These are phyloP conservation scores for Coregonus clupeaformis DNA, from an alignment of 2,113 vertebrate species.

Conservation along the genomic window DNA sequence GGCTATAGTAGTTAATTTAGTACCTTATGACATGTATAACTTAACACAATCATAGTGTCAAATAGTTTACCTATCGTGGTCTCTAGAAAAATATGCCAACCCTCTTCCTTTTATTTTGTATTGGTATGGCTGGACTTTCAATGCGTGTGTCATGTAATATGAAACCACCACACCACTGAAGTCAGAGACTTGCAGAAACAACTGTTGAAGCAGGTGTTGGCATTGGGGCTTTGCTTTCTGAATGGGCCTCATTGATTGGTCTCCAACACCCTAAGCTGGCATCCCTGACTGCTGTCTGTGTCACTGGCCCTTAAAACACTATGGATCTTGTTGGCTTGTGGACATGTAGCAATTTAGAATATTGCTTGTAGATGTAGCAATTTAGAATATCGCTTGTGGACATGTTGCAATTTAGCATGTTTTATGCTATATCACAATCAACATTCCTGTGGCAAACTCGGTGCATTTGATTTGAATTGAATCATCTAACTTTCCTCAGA, in stretches of 20 bases:
- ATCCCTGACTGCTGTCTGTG: neutral
- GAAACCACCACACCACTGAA: neutral
- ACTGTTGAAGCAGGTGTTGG: constrained; percentile 66
- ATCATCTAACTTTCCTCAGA: no score
- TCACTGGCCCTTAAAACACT: neutral
- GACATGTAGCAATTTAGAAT: neutral
- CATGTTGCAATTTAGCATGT: no score
- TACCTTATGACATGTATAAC: no score
- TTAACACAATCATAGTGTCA: neutral
- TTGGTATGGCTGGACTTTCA: neutral
- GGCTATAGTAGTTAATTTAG: neutral
- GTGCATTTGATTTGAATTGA: no score
- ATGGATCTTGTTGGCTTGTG: neutral
- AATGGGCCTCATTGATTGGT: constrained; percentile 47
- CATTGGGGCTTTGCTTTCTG: constrained; percentile 51
- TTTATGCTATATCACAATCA: no score
- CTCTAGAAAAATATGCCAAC: neutral
- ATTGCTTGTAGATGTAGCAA: neutral
- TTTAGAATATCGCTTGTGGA: no score
- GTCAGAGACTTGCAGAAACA: constrained; percentile 40
- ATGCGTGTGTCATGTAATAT: constrained; percentile 4
- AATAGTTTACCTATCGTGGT: neutral
- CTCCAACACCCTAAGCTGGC: constrained; percentile 23
- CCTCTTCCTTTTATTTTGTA: neutral
- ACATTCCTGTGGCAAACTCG: no score